Evolutionary conservation across 2,888 invertebrate species (phyloP), one percentile per base, ranked within the genome.

Genomic region (Bursaphelenchus okinawaensis): DNA sequence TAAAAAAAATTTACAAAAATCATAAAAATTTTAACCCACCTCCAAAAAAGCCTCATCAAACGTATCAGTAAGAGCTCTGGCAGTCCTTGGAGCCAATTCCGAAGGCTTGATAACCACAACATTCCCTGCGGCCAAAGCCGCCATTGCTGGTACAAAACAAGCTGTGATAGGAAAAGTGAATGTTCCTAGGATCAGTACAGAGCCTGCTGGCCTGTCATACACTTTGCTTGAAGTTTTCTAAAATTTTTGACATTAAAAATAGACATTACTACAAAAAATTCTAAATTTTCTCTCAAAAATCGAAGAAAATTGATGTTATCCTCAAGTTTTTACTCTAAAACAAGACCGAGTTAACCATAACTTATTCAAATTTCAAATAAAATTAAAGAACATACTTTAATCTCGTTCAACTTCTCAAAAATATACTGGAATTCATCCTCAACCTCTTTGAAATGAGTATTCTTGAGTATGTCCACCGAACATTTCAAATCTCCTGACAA

Each of bases 51-150:
- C 73, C 58, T 75, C 69, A n/a, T 75, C 70, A 59, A 77, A 54
- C 8, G 76, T 52, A 23, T 72, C 62, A 12, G 68, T 71, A 63
- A 77, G 71, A 7, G 68, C 61, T 6, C 69, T 68, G 4, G 78
- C 73, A 4, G 66, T 66, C 65, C 74, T 66, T 19, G 70, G 66
- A 0, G 78, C 40, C 20, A 78, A 55, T 57, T 78, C 78, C 9
- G 78, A 78, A 8, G 78, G 78, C 63, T 78, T 78, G 59, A 78
- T 68, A 28, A 78, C 64, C 3, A 68, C 72, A 7, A 75, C 75
- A 64, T 78, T 78, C 27, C 76, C 73, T 67, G 57, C 52, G 65
- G 54, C 27, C 8, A 28, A 40, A 12, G 40, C 40, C 2, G 40
- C 40, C 40, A 40, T 40, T 40, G 40, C 40, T 1, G 40, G 40